Base-by-base conservation (phyloP, 1,140 invertebrate genomes). In the Zelostemma sp. region DNA sequence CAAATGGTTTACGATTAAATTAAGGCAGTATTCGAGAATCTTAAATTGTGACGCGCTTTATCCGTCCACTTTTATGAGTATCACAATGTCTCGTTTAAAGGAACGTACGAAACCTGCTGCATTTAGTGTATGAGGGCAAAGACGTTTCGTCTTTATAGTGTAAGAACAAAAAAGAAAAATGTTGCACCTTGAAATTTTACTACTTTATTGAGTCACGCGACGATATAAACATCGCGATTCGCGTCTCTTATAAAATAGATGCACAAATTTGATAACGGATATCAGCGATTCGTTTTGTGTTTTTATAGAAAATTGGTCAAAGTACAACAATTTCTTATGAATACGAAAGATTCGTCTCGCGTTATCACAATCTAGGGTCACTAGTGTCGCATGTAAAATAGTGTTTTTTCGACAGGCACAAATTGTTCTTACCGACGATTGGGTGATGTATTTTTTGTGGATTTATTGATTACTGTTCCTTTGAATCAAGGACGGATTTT, bases 61-160 rank as follows among this genome's bases (percentile, higher is more conserved):
- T 58, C 57, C 70, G 60, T 78, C 68, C 74, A 77, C 73, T 73
- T 79, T 72, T 75, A 81, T 77, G 77, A 84, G 71, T 85, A 85
- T 85, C 84, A 85, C 84, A 85, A 85, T 83, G 82, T 84, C 80
- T 81, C 81, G 79, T 79, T 79, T 80, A 73, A 82, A 80, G 80
- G 80, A 84, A 83, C 81, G 80, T 82, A 80, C 73, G 76, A 84
- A 84, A 79, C 76, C 68, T 82, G 73, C 70, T 71, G 57, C 53
- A 43, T 65, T 55, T 48, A 53, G 60, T 70, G 33, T 62, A 60
- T 65, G 50, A 69, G 57, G 46, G 55, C 25, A 67, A 63, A 72
- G 56, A 67, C 61, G 17, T 49, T 41, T 46, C 5, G 66, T 66
- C 71, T 67, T 72, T 51, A 46, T 38, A 65, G 57, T 57, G 40